A percentile compares a stretch with the other conserved stretches of the same genome.
phyloP scores from a whole-genome alignment of 2,888 invertebrate genomes.

The Argyresthia albistria region DNA sequence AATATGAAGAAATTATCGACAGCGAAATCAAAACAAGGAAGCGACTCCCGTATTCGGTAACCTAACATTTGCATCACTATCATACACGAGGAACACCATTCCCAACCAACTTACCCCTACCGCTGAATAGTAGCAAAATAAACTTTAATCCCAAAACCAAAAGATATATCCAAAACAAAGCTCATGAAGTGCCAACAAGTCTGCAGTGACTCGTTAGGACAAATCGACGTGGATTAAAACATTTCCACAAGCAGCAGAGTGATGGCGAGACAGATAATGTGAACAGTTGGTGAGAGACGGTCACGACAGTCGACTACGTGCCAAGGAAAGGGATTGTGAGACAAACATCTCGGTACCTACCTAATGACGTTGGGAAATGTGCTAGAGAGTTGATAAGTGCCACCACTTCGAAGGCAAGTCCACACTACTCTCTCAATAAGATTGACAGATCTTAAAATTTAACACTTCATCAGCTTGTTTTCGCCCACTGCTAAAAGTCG shows the following conservation, averaged over 20 bases:
- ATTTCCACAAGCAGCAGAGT: constrained; percentile 16
- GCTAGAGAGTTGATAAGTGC: too few species aligned
- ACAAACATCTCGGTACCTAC: too few species aligned
- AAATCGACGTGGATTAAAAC: constrained; percentile 30
- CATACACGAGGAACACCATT: constrained; percentile 8
- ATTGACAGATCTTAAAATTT: too few species aligned
- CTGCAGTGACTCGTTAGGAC: constrained; percentile 21
- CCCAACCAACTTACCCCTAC: too few species aligned
- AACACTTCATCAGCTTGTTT: too few species aligned
- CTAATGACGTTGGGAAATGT: too few species aligned
- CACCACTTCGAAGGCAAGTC: too few species aligned
- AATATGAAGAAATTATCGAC: constrained; percentile 3
- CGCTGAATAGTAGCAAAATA: not conserved
- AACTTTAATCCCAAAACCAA: not conserved
- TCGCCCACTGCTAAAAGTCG: too few species aligned
- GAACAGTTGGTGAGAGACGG: constrained; percentile 7
- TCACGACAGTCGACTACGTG: constrained; percentile 18
- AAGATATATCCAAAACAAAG: not conserved
- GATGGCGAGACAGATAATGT: constrained; percentile 24
- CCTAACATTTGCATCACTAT: constrained; percentile 36
- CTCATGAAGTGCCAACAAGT: not conserved
- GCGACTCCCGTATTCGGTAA: constrained; percentile 22
- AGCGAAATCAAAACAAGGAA: constrained; percentile 24
- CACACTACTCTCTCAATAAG: too few species aligned
- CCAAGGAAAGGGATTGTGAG: too few species aligned